Evolutionary conservation across 2,797 vertebrate genomes (phyloP).

Genomic region (Siniperca obscura): DNA sequence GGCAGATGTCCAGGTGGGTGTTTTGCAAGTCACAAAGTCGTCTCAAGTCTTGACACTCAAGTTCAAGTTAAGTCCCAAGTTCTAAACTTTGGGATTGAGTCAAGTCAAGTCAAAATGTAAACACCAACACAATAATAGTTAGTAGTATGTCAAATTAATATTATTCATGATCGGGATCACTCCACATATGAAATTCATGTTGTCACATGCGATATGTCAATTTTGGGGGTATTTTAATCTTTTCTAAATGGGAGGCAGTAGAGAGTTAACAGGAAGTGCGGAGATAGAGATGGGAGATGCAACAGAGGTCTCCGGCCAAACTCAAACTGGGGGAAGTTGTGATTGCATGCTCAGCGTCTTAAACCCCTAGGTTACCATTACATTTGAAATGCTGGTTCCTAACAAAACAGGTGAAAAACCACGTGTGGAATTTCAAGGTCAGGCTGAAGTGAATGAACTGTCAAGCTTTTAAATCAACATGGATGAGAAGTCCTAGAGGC

Average conservation of each 20-base stretch:
- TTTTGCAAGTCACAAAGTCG: slow-evolving; percentile 13
- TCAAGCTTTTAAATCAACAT: background rate
- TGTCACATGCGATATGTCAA: background rate
- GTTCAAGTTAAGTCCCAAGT: background rate
- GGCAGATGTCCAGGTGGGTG: slow-evolving; percentile 13
- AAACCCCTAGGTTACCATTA: background rate
- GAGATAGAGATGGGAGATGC: background rate
- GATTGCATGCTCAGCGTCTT: slow-evolving; percentile 1
- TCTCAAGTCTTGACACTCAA: background rate
- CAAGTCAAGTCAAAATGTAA: background rate
- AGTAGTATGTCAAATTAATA: background rate
- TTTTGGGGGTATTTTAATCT: background rate
- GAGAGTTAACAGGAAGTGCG: background rate
- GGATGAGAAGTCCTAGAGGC: background rate
- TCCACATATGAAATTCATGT: background rate
- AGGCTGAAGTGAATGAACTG: background rate
- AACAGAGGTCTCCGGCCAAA: too few species aligned
- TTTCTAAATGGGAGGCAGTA: background rate
- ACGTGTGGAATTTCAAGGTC: background rate
- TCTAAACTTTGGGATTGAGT: background rate
- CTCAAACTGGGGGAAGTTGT: background rate
- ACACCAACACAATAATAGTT: background rate
- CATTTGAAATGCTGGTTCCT: slow-evolving; percentile 15
- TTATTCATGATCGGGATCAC: background rate
- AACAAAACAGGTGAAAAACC: background rate